Evolutionary conservation across 2,888 invertebrate genomes (phyloP), one percentile per base, ranked within the genome.

Genomic region (Idaea biselata): DNA sequence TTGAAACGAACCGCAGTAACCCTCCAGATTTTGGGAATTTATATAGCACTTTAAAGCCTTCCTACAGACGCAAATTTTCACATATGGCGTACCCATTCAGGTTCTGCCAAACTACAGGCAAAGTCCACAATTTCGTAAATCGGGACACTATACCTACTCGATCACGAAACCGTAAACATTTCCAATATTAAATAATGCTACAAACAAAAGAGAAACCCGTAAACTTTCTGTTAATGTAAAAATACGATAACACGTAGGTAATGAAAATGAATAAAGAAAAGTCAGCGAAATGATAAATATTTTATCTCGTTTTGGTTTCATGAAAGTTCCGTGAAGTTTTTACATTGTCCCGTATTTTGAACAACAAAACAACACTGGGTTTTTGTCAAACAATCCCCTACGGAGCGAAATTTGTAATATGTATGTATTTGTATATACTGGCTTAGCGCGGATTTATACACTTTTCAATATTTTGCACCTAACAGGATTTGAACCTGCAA

Each of bases 341-440:
- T 14, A 44, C 8, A 44, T 25, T 14, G 44, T 44, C 6, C 44
- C 44, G 44, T 44, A 44, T 44, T 44, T 44, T 44, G 14, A 44
- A 44, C 7, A 44, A 44, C 44, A 5, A 32, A 8, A 44, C 44
- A 14, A 44, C 44, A 44, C 14, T 11, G 44, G 17, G 57, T 60
- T 64, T 64, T 60, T 64, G 64, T 62, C 58, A 64, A 61, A 59
- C 61, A 58, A 31, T 33, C 31, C n/a, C 60, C n/a, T 17, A 1
- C 31, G 33, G 64, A 44, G 14, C 7, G 25, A 25, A 5, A 14
- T 44, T 44, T 44, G 14, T 8, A 44, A 44, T 8, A 14, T 11
- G 44, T 11, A 44, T 8, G 44, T 25, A 3, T 25, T 3, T 25
- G n/a, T n/a, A n/a, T n/a, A n/a, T 25, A 25, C 1, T 25, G 5